phyloP scores from a whole-genome alignment of 2,888 invertebrate species.

The Ophioninae sp. region DNA sequence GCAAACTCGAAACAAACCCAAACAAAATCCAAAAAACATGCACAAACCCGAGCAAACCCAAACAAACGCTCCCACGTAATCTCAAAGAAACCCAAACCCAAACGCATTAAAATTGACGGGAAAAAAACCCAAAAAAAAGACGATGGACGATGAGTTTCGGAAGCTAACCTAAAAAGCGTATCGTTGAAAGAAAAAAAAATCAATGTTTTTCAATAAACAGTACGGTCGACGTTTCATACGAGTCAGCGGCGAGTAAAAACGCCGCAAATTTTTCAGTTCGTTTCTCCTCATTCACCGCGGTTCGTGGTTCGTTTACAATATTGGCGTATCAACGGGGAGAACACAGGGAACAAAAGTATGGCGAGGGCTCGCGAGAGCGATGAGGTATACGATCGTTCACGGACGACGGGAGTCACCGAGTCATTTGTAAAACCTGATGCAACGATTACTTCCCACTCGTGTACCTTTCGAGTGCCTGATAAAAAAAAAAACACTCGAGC shows the following conservation, averaged over 20 bases:
- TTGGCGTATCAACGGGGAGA: conserved; percentile 49
- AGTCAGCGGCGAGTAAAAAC: not conserved
- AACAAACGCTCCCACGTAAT: too few relatives aligned
- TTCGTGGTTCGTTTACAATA: conserved; percentile 52
- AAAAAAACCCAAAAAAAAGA: too few relatives aligned
- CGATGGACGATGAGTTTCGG: too few relatives aligned
- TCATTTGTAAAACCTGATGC: conserved; percentile 27
- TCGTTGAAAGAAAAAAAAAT: too few relatives aligned
- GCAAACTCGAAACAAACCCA: not conserved
- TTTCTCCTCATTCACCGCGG: conserved; percentile 45
- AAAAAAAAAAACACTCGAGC: conserved; percentile 29
- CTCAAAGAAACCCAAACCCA: too few relatives aligned
- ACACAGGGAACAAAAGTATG: conserved; percentile 27
- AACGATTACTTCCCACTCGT: conserved; percentile 22
- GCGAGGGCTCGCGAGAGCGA: conserved; percentile 20
- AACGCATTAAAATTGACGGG: too few relatives aligned
- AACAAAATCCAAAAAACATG: too few relatives aligned
- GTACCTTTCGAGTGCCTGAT: conserved; percentile 8
- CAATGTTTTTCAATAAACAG: conserved; percentile 44
- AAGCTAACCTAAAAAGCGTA: too few relatives aligned
- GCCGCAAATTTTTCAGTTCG: conserved; percentile 43
- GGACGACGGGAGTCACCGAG: conserved; percentile 16
- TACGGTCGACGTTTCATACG: conserved; percentile 41
- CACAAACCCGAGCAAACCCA: too few relatives aligned
- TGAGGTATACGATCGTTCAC: conserved; percentile 17